These are phyloP conservation scores for Eublepharis macularius DNA, from an alignment of 2,113 vertebrate species.

Conservation along the genomic window DNA sequence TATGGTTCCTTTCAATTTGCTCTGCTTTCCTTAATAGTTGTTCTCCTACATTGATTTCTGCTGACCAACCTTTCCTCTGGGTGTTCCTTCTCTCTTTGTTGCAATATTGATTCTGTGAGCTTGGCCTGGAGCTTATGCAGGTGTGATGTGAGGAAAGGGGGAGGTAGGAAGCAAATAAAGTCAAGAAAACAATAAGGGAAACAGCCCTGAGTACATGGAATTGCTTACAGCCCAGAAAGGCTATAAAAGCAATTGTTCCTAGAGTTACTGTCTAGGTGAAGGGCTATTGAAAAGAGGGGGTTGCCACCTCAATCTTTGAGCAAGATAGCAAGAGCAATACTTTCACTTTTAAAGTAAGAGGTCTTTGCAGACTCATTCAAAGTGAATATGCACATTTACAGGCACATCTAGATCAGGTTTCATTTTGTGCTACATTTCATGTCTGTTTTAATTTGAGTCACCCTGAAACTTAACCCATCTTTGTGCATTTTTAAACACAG, in stretches of 20 bases:
- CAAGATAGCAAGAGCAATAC: background rate
- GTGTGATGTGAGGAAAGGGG: background rate
- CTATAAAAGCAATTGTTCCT: background rate
- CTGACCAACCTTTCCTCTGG: background rate
- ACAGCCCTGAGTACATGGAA: background rate
- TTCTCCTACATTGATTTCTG: slow-evolving; percentile 16
- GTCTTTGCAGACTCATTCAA: background rate
- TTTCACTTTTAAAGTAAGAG: background rate
- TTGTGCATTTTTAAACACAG: too few species aligned
- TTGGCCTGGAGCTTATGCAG: background rate
- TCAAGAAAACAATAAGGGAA: slow-evolving; percentile 7
- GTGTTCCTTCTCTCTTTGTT: background rate
- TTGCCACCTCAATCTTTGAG: background rate
- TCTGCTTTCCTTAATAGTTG: background rate
- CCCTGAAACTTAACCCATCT: too few species aligned
- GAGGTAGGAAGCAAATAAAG: background rate
- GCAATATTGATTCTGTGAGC: background rate
- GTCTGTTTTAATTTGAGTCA: too few species aligned
- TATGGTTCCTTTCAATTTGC: background rate
- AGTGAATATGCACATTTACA: too few species aligned
- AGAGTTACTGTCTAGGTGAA: slow-evolving; percentile 7
- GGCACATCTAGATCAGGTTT: too few species aligned
- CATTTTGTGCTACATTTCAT: too few species aligned
- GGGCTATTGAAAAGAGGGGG: background rate
- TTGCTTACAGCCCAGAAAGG: background rate